These are phyloP conservation scores for Procambarus clarkii DNA, from an alignment of 1,140 invertebrate species.

Conservation along the genomic window DNA sequence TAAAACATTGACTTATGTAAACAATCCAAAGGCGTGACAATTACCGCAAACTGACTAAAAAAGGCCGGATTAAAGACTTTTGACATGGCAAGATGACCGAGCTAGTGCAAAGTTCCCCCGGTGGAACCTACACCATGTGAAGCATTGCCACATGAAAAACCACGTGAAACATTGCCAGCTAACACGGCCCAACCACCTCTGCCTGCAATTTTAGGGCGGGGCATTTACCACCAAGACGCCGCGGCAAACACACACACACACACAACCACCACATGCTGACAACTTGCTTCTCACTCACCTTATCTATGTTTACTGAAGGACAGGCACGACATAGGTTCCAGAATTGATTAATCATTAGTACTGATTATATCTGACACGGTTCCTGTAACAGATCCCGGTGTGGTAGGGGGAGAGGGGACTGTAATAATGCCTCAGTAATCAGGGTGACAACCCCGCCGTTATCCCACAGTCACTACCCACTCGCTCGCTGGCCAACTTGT, in stretches of 20 bases:
- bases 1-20: no score
- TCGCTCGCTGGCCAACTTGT: constrained; percentile 56
- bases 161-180: background rate
- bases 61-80: background rate
- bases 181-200: background rate
- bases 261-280: constrained; percentile 8
- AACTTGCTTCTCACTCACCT: constrained; percentile 80
- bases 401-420: constrained; percentile 22
- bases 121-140: background rate
- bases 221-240: constrained; percentile 15
- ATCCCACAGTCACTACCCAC: constrained; percentile 56
- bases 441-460: constrained; percentile 49
- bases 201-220: constrained; percentile 28
- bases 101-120: background rate
- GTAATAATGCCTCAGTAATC: constrained; percentile 46
- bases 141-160: background rate
- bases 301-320: constrained; percentile 94
- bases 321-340: constrained; percentile 95
- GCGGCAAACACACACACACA: constrained; percentile 25
- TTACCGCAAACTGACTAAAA: no score
- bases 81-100: background rate
- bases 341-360: constrained; percentile 91
- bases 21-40: no score
- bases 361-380: constrained; percentile 49
- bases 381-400: constrained; percentile 41